Evolutionary conservation across 2,888 invertebrate species (phyloP).

Genomic region (Melitaea athalia): DNA sequence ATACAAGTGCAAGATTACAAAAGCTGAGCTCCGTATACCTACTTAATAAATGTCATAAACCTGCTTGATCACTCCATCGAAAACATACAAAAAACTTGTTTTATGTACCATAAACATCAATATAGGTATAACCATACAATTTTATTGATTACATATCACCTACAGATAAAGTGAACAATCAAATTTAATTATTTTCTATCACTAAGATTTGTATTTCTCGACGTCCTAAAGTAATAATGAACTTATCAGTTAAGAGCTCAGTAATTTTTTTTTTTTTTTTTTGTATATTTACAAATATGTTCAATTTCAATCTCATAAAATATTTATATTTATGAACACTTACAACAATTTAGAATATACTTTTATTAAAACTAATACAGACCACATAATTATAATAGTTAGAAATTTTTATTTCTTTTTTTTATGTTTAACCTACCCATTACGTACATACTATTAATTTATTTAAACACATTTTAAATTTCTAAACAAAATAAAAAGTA

Average conservation of each 20-base stretch:
- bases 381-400: constrained; percentile 47
- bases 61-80: neutral
- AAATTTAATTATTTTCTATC: constrained; percentile 14
- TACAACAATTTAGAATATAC: constrained; percentile 80
- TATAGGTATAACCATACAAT: neutral
- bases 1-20: constrained; percentile 28
- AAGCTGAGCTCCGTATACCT: constrained; percentile 10
- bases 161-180: constrained; percentile 8
- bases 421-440: constrained; percentile 6
- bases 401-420: neutral
- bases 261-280: constrained; percentile 40
- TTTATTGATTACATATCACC: neutral
- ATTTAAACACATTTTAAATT: neutral
- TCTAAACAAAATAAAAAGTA: neutral
- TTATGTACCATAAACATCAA: neutral
- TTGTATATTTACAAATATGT: constrained; percentile 38
- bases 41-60: constrained; percentile 2
- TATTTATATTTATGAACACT: constrained; percentile 76
- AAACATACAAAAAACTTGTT: neutral
- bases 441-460: constrained; percentile 5
- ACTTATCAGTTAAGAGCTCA: constrained; percentile 49
- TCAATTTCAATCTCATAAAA: constrained; percentile 63
- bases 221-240: constrained; percentile 40
- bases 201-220: constrained; percentile 30
- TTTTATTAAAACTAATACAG: constrained; percentile 53